A percentile compares a stretch with the other conserved stretches of the same genome.
Conservation (phyloP, 37 sponge, comb jelly and placozoan genomes). For the Mnemiopsis leidyi region DNA sequence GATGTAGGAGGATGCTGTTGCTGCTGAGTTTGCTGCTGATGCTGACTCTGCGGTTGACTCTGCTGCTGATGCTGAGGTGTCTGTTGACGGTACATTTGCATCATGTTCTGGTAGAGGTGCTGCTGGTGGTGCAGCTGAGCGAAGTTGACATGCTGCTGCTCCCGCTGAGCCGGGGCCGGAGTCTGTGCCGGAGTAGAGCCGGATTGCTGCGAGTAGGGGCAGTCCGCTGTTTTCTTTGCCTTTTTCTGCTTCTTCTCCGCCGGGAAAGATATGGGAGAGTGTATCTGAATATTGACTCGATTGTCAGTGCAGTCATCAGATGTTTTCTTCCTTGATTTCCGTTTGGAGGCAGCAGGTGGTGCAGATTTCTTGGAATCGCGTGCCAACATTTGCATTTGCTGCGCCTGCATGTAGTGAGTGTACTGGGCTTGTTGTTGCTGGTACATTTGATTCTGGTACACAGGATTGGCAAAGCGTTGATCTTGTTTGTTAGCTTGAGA, state of each 20-base stretch:
- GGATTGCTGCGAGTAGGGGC: conserved; percentile 9
- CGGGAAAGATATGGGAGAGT: not conserved
- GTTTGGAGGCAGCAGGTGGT: not conserved
- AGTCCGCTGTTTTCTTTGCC: not conserved
- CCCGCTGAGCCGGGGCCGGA: not conserved
- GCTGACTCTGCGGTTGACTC: not conserved
- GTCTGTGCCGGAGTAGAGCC: not conserved
- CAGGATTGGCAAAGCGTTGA: not conserved
- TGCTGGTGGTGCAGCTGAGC: conserved; percentile 24
- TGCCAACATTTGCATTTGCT: not conserved
- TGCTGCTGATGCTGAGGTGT: not conserved
- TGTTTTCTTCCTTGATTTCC: conserved; percentile 6
- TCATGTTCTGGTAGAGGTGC: conserved; percentile 49
- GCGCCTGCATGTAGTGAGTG: not conserved
- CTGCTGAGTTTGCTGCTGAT: not conserved
- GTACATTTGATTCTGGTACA: not conserved
- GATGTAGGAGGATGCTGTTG: not conserved
- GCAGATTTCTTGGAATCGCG: not conserved
- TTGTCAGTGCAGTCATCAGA: not conserved
- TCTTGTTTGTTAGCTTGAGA: not conserved
- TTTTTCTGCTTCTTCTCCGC: not conserved
- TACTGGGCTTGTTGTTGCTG: conserved; percentile 13
- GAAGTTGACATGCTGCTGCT: conserved; percentile 30
- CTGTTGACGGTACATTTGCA: conserved; percentile 19
- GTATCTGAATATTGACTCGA: conserved; percentile 20